Evolutionary conservation across 2,797 vertebrate genomes (phyloP).

Genomic region (Mallotus villosus): DNA sequence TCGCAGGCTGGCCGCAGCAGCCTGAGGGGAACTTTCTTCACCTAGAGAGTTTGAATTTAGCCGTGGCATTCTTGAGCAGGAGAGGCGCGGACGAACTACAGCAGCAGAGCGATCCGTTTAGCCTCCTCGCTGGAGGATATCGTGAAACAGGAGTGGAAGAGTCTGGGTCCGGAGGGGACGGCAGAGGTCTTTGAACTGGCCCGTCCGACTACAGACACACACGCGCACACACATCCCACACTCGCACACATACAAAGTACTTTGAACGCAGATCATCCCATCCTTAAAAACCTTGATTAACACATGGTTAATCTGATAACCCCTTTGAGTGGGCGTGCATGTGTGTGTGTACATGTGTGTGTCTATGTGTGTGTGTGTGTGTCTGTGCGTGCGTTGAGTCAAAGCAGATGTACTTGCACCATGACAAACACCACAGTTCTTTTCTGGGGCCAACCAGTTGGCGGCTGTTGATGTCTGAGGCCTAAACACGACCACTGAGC

Average conservation of each 20-base stretch:
- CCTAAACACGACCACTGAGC: slow-evolving; percentile 25
- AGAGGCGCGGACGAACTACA: too few relatives aligned
- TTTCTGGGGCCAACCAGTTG: slow-evolving; percentile 42
- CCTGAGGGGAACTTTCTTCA: too few relatives aligned
- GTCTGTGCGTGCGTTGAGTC: neutral
- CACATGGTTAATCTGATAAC: neutral
- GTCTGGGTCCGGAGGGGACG: neutral
- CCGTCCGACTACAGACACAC: neutral
- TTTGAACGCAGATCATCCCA: neutral
- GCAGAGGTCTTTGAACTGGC: too few relatives aligned
- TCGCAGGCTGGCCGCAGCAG: too few relatives aligned
- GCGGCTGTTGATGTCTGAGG: slow-evolving; percentile 40
- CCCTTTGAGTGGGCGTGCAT: too few relatives aligned
- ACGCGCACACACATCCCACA: slow-evolving; percentile 1
- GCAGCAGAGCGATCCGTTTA: too few relatives aligned
- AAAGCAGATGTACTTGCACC: slow-evolving; percentile 11
- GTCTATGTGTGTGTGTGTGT: neutral
- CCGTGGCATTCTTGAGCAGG: too few relatives aligned
- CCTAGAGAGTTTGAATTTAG: too few relatives aligned
- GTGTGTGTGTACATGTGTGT: neutral
- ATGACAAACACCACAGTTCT: slow-evolving; percentile 25
- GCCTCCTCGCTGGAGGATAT: too few relatives aligned
- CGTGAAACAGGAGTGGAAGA: neutral
- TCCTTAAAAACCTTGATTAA: neutral
- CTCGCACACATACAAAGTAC: neutral